Conservation (phyloP, 2,888 invertebrate genomes). For the Drosophila robusta region DNA sequence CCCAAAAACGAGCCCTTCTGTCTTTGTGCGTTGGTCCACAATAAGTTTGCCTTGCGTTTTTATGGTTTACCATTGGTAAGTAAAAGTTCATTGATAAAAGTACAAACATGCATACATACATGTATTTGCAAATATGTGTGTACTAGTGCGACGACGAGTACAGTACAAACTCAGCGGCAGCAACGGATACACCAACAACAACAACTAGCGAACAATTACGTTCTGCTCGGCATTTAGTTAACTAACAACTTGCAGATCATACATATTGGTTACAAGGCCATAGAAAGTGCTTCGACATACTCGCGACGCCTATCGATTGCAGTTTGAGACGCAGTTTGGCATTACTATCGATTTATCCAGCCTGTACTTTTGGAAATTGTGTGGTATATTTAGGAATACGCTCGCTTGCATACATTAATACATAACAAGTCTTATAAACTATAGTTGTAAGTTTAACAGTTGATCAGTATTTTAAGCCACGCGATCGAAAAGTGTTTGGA, state of each 20-base stretch:
- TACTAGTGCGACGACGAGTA: constrained; percentile 36
- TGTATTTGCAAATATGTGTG: constrained; percentile 45
- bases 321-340: constrained; percentile 8
- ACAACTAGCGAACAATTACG: constrained; percentile 10
- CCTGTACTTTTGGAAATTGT: constrained; percentile 40
- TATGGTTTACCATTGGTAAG: constrained; percentile 80
- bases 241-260: constrained; percentile 3
- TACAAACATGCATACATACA: constrained; percentile 31
- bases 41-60: constrained; percentile 74
- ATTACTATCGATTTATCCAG: constrained; percentile 50
- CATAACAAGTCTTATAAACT: constrained; percentile 44
- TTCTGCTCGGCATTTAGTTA: constrained; percentile 16
- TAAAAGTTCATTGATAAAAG: constrained; percentile 76
- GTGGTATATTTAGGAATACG: constrained; percentile 57
- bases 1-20: constrained; percentile 55
- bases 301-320: constrained; percentile 22
- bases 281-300: constrained; percentile 23
- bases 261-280: constrained; percentile 14
- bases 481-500: constrained; percentile 77
- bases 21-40: constrained; percentile 78
- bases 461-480: constrained; percentile 82
- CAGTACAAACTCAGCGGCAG: constrained; percentile 39
- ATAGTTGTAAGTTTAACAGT: constrained; percentile 33
- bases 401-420: constrained; percentile 39
- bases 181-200: constrained; percentile 32